Evolutionary conservation across 2,797 vertebrate genomes (phyloP), one percentile per base, ranked within the genome.

Genomic region (Lutjanus argentimaculatus): DNA sequence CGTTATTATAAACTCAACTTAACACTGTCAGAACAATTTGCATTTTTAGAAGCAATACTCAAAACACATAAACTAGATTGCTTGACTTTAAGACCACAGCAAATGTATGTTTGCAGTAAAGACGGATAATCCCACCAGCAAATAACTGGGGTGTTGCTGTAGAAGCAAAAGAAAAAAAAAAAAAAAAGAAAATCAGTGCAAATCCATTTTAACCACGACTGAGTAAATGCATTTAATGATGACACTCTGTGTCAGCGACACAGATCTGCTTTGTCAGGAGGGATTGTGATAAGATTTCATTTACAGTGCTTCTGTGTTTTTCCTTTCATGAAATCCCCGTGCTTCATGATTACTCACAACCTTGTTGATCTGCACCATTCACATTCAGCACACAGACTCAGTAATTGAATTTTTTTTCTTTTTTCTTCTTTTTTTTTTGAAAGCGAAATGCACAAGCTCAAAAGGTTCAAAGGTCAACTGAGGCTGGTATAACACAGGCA

Each of bases 381-480:
- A 68, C 72, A 88, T 75, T 74, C 40, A 65, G 30, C 40, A 55
- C 25, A 68, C 15, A 61, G 3, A 4, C 2, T 51, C 42, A 65
- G 61, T 45, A 51, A 78, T 71, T 81, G 8, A 53, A 55, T 36
- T 36, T 36, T 36, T 36, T 36, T 36, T 36, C 4, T 69, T 36
- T 36, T 36, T 36, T 36, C 4, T 36, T 36, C 4, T 69, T 25
- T 36, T 36, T 69, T 64, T 43, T 45, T 49, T 0, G 25, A 25
- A 53, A 8, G 56, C 30, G 42, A 25, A 68, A 64, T 57, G 11
- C 19, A 72, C 12, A 22, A 70, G 72, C 79, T 67, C 43, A 62
- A 67, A 64, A 22, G 67, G 77, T 68, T 74, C n/a, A 67, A 73
- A 84, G 78, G 66, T 36, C 75, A 70, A 25, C 15, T 10, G 56